These are phyloP conservation scores for Sitta europaea DNA, from an alignment of 2,113 vertebrate species.

Conservation along the genomic window DNA sequence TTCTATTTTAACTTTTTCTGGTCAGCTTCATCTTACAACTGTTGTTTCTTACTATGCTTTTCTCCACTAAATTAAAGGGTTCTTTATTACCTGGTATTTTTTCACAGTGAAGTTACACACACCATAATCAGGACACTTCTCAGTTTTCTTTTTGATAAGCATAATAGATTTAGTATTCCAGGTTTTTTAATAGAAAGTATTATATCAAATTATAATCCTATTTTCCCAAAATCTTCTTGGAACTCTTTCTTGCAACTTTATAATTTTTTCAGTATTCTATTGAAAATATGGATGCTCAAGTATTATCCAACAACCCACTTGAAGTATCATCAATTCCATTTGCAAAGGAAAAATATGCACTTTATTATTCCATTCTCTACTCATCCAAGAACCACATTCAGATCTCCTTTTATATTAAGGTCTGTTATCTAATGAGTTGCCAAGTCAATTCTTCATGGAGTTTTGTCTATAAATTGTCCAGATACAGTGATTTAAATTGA, in stretches of 20 bases:
- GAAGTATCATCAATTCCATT: not conserved
- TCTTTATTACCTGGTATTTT: not conserved
- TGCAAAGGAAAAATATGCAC: not conserved
- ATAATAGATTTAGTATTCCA: not conserved
- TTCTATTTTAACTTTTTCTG: not conserved
- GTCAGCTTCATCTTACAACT: not conserved
- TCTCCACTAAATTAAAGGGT: not conserved
- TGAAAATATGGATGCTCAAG: rapidly evolving
- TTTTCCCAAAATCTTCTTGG: not conserved
- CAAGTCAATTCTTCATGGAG: not conserved
- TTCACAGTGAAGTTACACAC: not conserved
- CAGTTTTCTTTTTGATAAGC: not conserved
- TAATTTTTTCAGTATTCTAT: not conserved
- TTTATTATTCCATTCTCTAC: not conserved
- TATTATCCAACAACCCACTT: not conserved
- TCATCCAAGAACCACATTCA: not conserved
- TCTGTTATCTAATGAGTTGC: not conserved
- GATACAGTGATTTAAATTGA: not conserved
- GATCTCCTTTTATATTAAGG: not conserved
- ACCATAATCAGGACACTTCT: not conserved
- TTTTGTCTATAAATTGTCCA: not conserved
- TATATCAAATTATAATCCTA: not conserved
- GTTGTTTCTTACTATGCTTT: not conserved
- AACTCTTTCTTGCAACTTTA: not conserved
- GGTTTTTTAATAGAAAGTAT: not conserved